A percentile compares a stretch with the other conserved stretches of the same genome.
Conservation (phyloP, 2,797 vertebrate genomes). For the Chaetophractus vellerosus region DNA sequence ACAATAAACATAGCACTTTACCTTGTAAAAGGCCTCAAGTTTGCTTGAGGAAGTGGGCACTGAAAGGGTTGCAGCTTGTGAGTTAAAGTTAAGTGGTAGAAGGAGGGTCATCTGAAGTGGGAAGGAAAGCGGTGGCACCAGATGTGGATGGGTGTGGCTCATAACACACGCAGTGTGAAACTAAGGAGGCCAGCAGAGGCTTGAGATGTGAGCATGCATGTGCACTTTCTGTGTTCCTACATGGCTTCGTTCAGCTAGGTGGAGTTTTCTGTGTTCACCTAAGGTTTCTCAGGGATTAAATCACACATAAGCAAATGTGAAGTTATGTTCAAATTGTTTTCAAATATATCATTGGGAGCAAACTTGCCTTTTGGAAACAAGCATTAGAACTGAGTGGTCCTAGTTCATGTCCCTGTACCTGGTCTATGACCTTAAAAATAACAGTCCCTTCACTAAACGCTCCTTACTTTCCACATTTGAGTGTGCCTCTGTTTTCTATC, state of each 20-base stretch:
- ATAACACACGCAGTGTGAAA: neutral
- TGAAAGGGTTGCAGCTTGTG: too few species aligned
- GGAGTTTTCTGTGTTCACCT: neutral
- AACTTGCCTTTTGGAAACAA: slow-evolving; percentile 4
- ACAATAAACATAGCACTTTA: neutral
- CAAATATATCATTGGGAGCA: neutral
- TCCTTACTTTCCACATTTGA: neutral
- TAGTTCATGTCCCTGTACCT: neutral
- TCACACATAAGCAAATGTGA: neutral
- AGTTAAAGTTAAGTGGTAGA: too few species aligned
- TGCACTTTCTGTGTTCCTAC: neutral
- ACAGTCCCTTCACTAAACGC: neutral
- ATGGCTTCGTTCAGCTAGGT: neutral
- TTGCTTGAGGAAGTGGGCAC: neutral
- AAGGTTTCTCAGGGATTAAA: neutral
- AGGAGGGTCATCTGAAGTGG: neutral
- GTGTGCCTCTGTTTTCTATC: neutral
- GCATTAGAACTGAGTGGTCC: neutral
- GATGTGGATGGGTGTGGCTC: too few species aligned
- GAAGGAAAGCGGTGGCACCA: neutral
- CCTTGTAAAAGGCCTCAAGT: neutral
- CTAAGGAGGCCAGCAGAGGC: neutral
- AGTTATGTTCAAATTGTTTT: neutral
- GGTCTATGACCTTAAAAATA: neutral
- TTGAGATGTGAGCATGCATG: rapidly evolving